Evolutionary conservation across 2,797 vertebrate genomes (phyloP).

Genomic region (Trematomus bernacchii): DNA sequence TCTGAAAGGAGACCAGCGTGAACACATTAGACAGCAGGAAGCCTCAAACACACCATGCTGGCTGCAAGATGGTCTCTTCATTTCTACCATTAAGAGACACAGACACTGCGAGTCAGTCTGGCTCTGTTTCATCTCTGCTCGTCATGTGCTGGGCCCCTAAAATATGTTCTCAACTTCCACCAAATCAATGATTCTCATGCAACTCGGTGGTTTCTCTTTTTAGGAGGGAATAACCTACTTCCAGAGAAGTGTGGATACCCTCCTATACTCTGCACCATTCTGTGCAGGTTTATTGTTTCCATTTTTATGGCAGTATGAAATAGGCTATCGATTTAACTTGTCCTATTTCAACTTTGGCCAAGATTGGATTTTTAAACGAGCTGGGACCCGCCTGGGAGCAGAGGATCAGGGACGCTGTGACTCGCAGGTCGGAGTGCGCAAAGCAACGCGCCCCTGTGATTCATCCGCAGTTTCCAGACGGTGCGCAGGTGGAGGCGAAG

Average conservation of each 20-base stretch:
- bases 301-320: slow-evolving; percentile 72
- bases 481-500: slow-evolving; percentile 74
- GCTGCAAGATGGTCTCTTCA: slow-evolving; percentile 56
- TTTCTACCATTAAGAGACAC: slow-evolving; percentile 42
- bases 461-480: slow-evolving; percentile 77
- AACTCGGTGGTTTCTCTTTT: slow-evolving; percentile 35
- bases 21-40: slow-evolving; percentile 55
- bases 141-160: slow-evolving; percentile 31
- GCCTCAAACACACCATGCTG: slow-evolving; percentile 56
- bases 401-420: slow-evolving; percentile 47
- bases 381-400: slow-evolving; percentile 49
- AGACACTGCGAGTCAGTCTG: slow-evolving; percentile 52
- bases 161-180: slow-evolving; percentile 38
- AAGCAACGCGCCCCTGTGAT: slow-evolving; percentile 63
- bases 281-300: slow-evolving; percentile 73
- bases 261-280: slow-evolving; percentile 64
- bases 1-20: slow-evolving; percentile 27
- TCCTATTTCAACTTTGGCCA: slow-evolving; percentile 74
- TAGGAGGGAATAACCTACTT: slow-evolving; percentile 53
- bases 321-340: slow-evolving; percentile 76
- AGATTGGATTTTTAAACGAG: slow-evolving; percentile 74
- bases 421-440: slow-evolving; percentile 66
- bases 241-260: slow-evolving; percentile 48
- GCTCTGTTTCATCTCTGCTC: slow-evolving; percentile 27
- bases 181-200: slow-evolving; percentile 37